phyloP scores from a whole-genome alignment of 1,140 invertebrate genomes.

The Lerema accius region DNA sequence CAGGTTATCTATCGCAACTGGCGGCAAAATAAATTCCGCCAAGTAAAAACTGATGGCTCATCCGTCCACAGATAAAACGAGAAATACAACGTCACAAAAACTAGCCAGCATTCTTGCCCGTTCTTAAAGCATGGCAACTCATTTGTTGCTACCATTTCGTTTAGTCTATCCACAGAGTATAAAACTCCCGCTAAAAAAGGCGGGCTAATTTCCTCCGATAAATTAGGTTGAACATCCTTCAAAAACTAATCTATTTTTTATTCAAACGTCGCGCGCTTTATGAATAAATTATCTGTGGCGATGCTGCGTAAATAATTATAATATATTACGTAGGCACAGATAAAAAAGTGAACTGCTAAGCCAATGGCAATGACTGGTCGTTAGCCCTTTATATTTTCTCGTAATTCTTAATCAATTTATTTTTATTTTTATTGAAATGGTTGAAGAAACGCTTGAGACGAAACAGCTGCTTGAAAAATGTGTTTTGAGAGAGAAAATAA shows the following conservation, averaged over 20 bases:
- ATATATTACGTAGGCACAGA: slow-evolving; percentile 21
- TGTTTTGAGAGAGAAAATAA: slow-evolving; percentile 15
- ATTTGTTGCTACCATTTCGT: slow-evolving; percentile 67
- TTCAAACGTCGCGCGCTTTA: slow-evolving; percentile 24
- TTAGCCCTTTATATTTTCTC: slow-evolving; percentile 20
- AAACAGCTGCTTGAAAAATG: slow-evolving; percentile 18
- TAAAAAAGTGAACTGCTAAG: slow-evolving; percentile 20
- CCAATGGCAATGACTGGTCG: slow-evolving; percentile 22
- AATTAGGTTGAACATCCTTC: slow-evolving; percentile 23
- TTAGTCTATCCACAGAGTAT: too few species aligned
- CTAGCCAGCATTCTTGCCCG: slow-evolving; percentile 48
- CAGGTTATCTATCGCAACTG: slow-evolving; percentile 63
- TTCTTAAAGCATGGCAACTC: slow-evolving; percentile 52
- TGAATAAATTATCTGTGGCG: slow-evolving; percentile 32
- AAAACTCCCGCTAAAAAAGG: slow-evolving; percentile 36
- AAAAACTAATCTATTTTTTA: slow-evolving; percentile 34
- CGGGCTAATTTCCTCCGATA: slow-evolving; percentile 27
- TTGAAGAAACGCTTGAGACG: slow-evolving; percentile 4
- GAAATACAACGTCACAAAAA: slow-evolving; percentile 70
- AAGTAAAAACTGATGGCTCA: slow-evolving; percentile 73
- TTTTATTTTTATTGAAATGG: slow-evolving; percentile 22
- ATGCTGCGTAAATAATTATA: slow-evolving; percentile 9
- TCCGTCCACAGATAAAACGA: slow-evolving; percentile 67
- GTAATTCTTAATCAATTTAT: slow-evolving; percentile 14
- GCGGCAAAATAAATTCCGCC: slow-evolving; percentile 68